Evolutionary conservation across 2,113 vertebrate species (phyloP), one percentile per base, ranked within the genome.

Genomic region (Heterotis niloticus): DNA sequence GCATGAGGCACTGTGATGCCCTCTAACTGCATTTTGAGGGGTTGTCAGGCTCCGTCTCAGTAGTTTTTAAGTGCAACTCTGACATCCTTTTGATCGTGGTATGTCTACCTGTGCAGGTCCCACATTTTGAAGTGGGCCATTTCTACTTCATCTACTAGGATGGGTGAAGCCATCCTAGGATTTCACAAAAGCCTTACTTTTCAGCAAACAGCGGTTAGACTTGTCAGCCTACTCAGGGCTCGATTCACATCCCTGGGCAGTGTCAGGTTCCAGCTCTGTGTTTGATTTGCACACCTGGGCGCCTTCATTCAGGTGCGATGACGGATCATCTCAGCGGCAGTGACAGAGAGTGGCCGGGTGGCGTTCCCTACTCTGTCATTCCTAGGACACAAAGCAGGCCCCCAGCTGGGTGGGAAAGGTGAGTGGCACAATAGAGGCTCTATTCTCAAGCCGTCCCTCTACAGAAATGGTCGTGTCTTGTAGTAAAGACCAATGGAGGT

Each of bases 301-400:
- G 79, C 83, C 87, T 93, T 93, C 92, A 93, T 93, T 93, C 91
- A 85, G 87, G 89, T 86, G 89, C 90, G 92, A 87, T 79, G 92
- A 93, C 85, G 90, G 92, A 89, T 90, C 90, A 90, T 90, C 90
- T 93, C 91, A 91, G 81, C 89, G 80, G 84, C 60, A 80, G 88
- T 88, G 88, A 83, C 90, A 88, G 87, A 88, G 89, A 91, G 88
- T 91, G 91, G 92, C 92, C 92, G 90, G 88, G 89, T 90, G 89
- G 92, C 90, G 90, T 92, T 90, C 91, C 90, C 90, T 89, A 88
- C 85, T 86, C 69, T 75, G 88, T 88, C 85, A 87, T 85, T 81
- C 81, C 69, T 85, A 80, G 84, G 83, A 87, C 82, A 81, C 67
- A 79, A 80, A 82, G 80, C 57, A 56, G 73, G 82, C 84, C 81